Percentiles rank a stretch among this genome's conserved stretches.
Conservation (phyloP, 2,888 invertebrate genomes). For the Stenchaetothrips biformis region DNA sequence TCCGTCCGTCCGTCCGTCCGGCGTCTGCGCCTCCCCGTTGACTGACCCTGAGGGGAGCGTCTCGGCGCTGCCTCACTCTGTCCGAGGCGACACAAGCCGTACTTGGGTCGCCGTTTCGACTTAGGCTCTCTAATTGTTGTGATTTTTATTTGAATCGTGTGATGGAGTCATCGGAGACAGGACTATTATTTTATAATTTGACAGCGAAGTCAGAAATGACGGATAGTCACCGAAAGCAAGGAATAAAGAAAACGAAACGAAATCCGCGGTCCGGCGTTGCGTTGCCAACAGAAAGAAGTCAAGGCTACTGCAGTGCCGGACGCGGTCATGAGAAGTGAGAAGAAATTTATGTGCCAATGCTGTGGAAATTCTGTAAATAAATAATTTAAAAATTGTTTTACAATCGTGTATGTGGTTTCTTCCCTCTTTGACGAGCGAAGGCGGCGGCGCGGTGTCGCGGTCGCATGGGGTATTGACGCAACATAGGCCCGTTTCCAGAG, state of each 20-base stretch:
- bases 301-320: not conserved
- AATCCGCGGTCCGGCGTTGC: not conserved
- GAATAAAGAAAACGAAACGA: not conserved
- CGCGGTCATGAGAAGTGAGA: not conserved
- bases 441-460: not conserved
- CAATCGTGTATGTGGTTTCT: no score
- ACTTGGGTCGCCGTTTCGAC: no score
- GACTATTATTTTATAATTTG: no score
- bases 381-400: constrained; percentile 8
- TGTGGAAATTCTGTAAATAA: constrained; percentile 13
- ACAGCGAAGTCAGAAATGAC: no score
- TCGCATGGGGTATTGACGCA: not conserved
- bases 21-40: not conserved
- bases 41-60: not conserved
- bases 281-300: no score
- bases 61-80: no score
- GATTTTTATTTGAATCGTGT: no score
- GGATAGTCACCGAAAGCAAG: not conserved
- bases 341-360: constrained; percentile 9
- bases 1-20: no score
- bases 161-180: no score
- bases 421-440: not conserved
- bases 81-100: no score
- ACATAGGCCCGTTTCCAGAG: not conserved
- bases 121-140: no score